Evolutionary conservation across 2,888 invertebrate genomes (phyloP), one percentile per base, ranked within the genome.

Genomic region (Endotricha flammealis): DNA sequence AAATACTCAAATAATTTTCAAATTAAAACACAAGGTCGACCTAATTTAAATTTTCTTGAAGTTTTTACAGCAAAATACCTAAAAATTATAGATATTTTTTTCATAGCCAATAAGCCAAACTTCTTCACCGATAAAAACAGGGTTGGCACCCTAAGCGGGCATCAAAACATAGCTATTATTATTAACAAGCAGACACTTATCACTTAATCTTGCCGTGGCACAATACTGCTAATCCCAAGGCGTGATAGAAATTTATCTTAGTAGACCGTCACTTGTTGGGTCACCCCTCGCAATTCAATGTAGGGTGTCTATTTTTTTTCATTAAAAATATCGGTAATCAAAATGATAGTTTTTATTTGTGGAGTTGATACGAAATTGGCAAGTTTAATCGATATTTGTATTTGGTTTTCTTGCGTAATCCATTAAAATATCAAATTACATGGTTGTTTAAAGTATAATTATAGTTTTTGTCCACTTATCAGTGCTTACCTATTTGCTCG

Each of bases 141-240:
- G 20, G 20, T 20, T 42, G 38, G 49, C 48, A 50, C 53, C 67
- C 70, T 63, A 50, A 58, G 51, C 53, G 47, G 50, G 53, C 60
- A 67, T 65, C 68, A 57, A 78, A 78, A 81, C 79, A 81, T 76
- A 59, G 56, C 57, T 69, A 52, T 75, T 85, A 83, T 83, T 83
- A 83, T 82, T 83, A 80, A 74, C 75, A 63, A 76, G 72, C 52
- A 73, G 71, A 75, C 79, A 83, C 83, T 83, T 85, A 86, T 86
- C 85, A 79, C 77, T 81, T 83, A 83, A 86, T 86, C 85, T 85
- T 80, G 77, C 80, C 57, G 69, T 58, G 53, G 51, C 58, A 83
- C 85, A 86, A 85, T 80, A 56, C 64, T 44, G 74, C 78, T 85
- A 85, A 85, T 85, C 85, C 77, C 66, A 60, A 60, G 69, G 74